Percentiles rank a stretch among this genome's conserved stretches.
Evolutionary conservation across 1,140 invertebrate genomes (phyloP).

Genomic region (Scaptomyza hsui): DNA sequence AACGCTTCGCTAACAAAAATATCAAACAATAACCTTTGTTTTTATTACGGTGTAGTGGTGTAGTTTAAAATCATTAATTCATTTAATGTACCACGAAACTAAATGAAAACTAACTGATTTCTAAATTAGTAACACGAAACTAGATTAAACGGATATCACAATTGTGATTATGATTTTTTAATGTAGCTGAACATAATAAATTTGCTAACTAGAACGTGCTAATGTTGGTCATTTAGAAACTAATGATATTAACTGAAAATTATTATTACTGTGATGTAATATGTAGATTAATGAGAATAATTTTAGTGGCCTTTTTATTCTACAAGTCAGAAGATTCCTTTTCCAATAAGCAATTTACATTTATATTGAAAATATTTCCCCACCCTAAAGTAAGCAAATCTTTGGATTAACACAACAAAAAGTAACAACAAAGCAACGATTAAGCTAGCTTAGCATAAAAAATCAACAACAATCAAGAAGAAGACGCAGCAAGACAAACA

Average conservation of each 20-base stretch:
- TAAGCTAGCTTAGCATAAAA: slow-evolving; percentile 20
- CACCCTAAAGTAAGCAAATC: no score
- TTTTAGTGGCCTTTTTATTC: no score
- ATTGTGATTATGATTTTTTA: slow-evolving; percentile 28
- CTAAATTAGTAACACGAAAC: slow-evolving; percentile 53
- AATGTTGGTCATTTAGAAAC: no score
- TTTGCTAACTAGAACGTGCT: slow-evolving; percentile 33
- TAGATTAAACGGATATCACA: slow-evolving; percentile 55
- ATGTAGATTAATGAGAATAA: no score
- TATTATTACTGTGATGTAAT: neutral
- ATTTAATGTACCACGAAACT: slow-evolving; percentile 66
- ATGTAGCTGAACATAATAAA: neutral
- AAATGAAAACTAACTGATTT: slow-evolving; percentile 25
- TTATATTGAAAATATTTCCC: no score
- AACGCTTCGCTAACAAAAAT: slow-evolving; percentile 71
- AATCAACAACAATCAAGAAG: slow-evolving; percentile 15
- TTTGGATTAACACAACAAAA: slow-evolving; percentile 23
- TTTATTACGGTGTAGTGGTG: slow-evolving; percentile 22
- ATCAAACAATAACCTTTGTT: slow-evolving; percentile 48
- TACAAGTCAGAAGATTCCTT: neutral
- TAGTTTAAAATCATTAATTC: slow-evolving; percentile 63
- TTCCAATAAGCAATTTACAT: no score
- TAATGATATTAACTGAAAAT: neutral
- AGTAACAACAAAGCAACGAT: slow-evolving; percentile 18
- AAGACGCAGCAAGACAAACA: slow-evolving; percentile 34